Base-by-base conservation (phyloP, 2,888 invertebrate genomes). In the Enoplolaimus lenunculus region DNA sequence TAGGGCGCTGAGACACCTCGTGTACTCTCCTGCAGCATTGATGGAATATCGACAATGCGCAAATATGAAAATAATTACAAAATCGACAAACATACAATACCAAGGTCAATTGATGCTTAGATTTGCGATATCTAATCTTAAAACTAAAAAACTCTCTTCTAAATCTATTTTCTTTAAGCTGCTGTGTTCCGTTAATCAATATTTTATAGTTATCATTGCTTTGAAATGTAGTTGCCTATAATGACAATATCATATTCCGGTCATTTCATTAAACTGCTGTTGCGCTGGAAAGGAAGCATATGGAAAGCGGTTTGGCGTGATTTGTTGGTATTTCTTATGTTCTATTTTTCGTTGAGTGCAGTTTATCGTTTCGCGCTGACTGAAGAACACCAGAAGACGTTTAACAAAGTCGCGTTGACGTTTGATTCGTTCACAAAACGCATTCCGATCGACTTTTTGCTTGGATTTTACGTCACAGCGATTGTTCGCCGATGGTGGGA, bases 401-500 rank as follows among this genome's bases (percentile, higher is more conserved):
- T 62, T 62, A 33, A 62, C 16, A n/a, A 7, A 30, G n/a, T 62
- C 16, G 7, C 64, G 13, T 30, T 62, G 16, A 62, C 64, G 29
- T 76, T 76, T 71, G 73, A 77, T 64, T 73, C 72, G 62, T 77
- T 75, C 74, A 75, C 75, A 2, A 74, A 73, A 69, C 72, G 72
- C 71, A 75, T 77, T 30, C 77, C 76, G 0, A 65, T 77, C 57
- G 76, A 74, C 2, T 76, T 77, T 68, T 70, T 77, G 34, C 73
- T 77, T 2, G 77, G 75, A 34, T 76, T 76, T 72, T 77, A 76
- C 71, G 76, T 77, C 7, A 74, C 75, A 0, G 75, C 75, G 62
- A 75, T 77, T 16, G 76, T 76, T 30, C 73, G 75, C 1, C 68
- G 73, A 45, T 73, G 73, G 73, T 69, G 70, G 71, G 60, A 64